Conservation (phyloP, 2,888 invertebrate genomes). For the Plutella xylostella region DNA sequence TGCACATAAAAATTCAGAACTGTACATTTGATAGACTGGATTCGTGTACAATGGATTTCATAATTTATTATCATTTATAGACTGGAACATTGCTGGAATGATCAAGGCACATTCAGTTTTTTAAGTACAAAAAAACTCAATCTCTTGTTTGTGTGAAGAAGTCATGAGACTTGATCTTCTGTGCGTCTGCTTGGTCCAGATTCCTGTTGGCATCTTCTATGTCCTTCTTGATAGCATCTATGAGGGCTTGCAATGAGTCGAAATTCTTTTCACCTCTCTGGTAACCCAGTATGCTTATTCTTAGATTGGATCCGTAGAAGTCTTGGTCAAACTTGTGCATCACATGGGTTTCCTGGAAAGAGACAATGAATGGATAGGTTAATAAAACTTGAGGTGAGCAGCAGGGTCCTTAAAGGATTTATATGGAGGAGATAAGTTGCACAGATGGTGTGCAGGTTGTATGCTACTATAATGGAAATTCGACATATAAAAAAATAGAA, state of each 20-base stretch:
- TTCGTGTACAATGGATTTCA: too few relatives aligned
- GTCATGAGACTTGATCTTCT: conserved; percentile 53
- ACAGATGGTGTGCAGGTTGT: neutral
- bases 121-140: too few relatives aligned
- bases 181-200: conserved; percentile 69
- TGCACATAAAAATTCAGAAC: too few relatives aligned
- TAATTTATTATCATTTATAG: too few relatives aligned
- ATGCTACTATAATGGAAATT: neutral
- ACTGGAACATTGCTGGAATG: too few relatives aligned
- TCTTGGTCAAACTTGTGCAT: conserved; percentile 85
- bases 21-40: too few relatives aligned
- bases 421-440: neutral
- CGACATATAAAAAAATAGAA: neutral
- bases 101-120: too few relatives aligned
- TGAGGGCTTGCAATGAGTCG: conserved; percentile 78
- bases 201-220: conserved; percentile 74
- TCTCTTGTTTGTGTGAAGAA: too few relatives aligned
- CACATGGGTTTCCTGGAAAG: conserved; percentile 91
- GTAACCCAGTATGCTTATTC: conserved; percentile 84
- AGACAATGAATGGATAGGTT: neutral
- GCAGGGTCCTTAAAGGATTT: too few relatives aligned
- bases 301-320: conserved; percentile 87
- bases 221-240: conserved; percentile 82
- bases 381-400: too few relatives aligned
- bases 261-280: conserved; percentile 89